Percentiles rank a stretch among this genome's conserved stretches.
phyloP scores from a whole-genome alignment of 2,888 invertebrate species.

The Pasiphila rectangulata region DNA sequence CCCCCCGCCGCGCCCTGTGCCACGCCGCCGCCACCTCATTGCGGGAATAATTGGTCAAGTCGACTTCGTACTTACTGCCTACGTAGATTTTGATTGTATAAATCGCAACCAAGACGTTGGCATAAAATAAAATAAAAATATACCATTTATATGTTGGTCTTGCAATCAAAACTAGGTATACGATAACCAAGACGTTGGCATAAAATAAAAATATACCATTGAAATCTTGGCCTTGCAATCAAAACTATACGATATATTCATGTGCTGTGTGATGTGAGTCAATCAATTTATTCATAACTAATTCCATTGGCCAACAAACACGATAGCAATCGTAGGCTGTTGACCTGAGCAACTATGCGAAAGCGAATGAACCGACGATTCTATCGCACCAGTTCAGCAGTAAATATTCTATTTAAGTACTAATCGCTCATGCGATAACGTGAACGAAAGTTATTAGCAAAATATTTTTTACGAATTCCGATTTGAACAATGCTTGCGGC shows the following conservation, averaged over 20 bases:
- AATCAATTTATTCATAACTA: constrained; percentile 45
- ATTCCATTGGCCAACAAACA: constrained; percentile 60
- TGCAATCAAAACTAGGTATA: too few species aligned
- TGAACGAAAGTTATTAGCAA: constrained; percentile 30
- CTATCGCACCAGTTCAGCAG: constrained; percentile 42
- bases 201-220: background rate
- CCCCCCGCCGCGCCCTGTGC: constrained; percentile 53
- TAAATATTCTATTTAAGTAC: constrained; percentile 25
- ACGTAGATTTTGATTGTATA: constrained; percentile 1
- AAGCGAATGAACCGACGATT: constrained; percentile 52
- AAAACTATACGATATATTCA: background rate
- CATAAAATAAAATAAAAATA: background rate
- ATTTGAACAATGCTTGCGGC: constrained; percentile 66
- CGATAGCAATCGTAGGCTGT: constrained; percentile 71
- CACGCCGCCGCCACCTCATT: constrained; percentile 63
- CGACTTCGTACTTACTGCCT: constrained; percentile 39
- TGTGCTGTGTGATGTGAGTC: constrained; percentile 21
- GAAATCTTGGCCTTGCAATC: background rate
- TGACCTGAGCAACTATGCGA: constrained; percentile 64
- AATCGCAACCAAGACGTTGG: background rate
- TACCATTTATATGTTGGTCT: background rate
- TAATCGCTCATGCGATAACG: constrained; percentile 25
- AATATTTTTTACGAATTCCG: constrained; percentile 47
- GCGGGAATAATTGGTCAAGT: constrained; percentile 74
- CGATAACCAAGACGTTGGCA: background rate